phyloP scores from a whole-genome alignment of 2,797 vertebrate species.

The Pseudochirops corinnae region DNA sequence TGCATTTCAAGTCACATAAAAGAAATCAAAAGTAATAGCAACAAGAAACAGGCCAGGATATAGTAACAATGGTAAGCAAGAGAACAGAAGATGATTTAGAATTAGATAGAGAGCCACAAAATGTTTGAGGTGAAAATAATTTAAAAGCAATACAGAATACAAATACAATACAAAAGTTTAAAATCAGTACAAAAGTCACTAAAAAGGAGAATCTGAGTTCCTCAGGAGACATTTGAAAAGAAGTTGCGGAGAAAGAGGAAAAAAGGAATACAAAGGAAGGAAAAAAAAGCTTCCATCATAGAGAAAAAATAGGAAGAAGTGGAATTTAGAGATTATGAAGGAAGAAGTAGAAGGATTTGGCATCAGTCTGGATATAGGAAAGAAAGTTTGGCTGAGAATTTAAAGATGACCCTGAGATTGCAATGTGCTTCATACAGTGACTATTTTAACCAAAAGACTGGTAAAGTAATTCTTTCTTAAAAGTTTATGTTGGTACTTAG shows the following conservation, averaged over 20 bases:
- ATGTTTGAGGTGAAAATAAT: neutral
- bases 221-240: neutral
- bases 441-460: conserved; percentile 46
- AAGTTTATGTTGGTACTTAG: conserved; percentile 25
- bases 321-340: neutral
- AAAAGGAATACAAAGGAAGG: conserved; percentile 2
- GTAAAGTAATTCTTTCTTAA: conserved; percentile 36
- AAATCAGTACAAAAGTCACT: conserved; percentile 24
- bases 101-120: conserved; percentile 10
- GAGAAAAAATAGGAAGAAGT: neutral
- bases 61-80: conserved; percentile 1
- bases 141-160: conserved; percentile 25
- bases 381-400: conserved; percentile 34
- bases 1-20: neutral
- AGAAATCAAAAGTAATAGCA: neutral
- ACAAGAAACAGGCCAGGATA: conserved; percentile 19
- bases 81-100: conserved; percentile 1
- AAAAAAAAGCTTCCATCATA: neutral
- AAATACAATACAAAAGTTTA: conserved; percentile 21
- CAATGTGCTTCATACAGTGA: neutral
- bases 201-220: neutral
- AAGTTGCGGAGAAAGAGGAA: neutral
- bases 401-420: conserved; percentile 25
- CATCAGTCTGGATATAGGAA: conserved; percentile 38
- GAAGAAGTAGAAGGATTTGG: neutral